phyloP scores from a whole-genome alignment of 2,888 invertebrate species.

The Patella caerulea region DNA sequence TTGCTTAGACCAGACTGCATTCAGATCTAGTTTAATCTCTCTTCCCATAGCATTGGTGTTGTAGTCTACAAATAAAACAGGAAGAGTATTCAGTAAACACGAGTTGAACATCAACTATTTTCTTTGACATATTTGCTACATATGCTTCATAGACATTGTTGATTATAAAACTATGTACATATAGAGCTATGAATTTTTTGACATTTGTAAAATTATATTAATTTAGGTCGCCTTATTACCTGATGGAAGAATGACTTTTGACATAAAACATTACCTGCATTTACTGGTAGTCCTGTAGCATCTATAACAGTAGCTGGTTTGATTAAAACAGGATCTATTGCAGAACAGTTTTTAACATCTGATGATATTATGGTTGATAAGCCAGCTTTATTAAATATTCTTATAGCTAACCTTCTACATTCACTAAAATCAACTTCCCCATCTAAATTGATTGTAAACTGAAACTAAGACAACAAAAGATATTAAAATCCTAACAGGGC shows the following conservation, averaged over 20 bases:
- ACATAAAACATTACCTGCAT: too few relatives aligned
- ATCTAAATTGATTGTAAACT: neutral
- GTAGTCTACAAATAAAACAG: neutral
- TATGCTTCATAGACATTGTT: too few relatives aligned
- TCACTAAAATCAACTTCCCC: conserved; percentile 35
- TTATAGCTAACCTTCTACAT: conserved; percentile 37
- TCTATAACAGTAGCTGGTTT: conserved; percentile 38
- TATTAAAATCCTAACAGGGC: neutral
- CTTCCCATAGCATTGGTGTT: conserved; percentile 8
- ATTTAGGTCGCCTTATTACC: too few relatives aligned
- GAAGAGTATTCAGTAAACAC: too few relatives aligned
- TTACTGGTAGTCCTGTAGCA: conserved; percentile 30
- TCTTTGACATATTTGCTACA: too few relatives aligned
- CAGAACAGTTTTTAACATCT: conserved; percentile 39
- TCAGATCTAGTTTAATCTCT: conserved; percentile 21
- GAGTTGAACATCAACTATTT: too few relatives aligned
- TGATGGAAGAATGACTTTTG: too few relatives aligned
- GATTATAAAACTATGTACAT: too few relatives aligned
- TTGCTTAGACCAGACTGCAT: conserved; percentile 24
- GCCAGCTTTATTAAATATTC: conserved; percentile 40
- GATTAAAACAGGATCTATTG: conserved; percentile 38
- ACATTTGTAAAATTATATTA: too few relatives aligned
- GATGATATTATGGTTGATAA: conserved; percentile 30
- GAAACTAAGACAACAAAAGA: neutral
- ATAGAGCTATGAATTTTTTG: too few relatives aligned